A percentile compares a stretch with the other conserved stretches of the same genome.
phyloP scores from a whole-genome alignment of 1,140 invertebrate genomes.

The Danaus plexippus region DNA sequence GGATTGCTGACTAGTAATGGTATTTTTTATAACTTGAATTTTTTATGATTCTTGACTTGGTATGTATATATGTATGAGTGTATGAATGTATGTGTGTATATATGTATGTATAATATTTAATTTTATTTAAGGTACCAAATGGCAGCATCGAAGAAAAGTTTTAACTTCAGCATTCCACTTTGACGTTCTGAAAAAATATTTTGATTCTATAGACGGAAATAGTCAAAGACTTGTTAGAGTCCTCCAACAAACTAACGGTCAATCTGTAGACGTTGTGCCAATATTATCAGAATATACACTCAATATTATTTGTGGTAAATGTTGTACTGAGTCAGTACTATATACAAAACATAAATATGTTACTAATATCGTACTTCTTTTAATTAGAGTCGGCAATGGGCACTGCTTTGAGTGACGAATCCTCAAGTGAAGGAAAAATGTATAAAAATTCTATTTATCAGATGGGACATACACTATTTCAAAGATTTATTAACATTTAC shows the following conservation, averaged over 20 bases:
- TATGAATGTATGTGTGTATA: no score
- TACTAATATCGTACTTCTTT: conserved; percentile 1
- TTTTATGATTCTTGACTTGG: no score
- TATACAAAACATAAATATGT: no score
- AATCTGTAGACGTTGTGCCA: conserved; percentile 16
- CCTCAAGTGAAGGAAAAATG: conserved; percentile 11
- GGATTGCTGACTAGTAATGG: conserved; percentile 38
- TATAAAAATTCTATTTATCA: conserved; percentile 35
- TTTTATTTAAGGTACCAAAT: conserved; percentile 25
- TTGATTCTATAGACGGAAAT: conserved; percentile 31
- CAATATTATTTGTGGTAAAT: conserved; percentile 31
- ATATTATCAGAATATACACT: conserved; percentile 25
- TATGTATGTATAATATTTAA: not conserved
- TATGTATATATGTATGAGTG: no score
- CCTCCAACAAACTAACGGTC: conserved; percentile 22
- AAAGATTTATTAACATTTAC: conserved; percentile 41
- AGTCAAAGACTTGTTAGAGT: conserved; percentile 28
- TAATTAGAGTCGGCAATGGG: conserved; percentile 29
- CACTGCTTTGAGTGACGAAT: conserved; percentile 19
- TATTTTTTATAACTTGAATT: conserved; percentile 9
- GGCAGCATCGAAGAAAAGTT: conserved; percentile 30
- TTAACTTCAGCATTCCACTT: conserved; percentile 31
- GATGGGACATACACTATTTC: conserved; percentile 37
- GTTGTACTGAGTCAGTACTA: not conserved
- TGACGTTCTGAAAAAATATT: conserved; percentile 81